These are phyloP conservation scores for Scolopax rusticola DNA, from an alignment of 2,797 vertebrate species.

Conservation along the genomic window DNA sequence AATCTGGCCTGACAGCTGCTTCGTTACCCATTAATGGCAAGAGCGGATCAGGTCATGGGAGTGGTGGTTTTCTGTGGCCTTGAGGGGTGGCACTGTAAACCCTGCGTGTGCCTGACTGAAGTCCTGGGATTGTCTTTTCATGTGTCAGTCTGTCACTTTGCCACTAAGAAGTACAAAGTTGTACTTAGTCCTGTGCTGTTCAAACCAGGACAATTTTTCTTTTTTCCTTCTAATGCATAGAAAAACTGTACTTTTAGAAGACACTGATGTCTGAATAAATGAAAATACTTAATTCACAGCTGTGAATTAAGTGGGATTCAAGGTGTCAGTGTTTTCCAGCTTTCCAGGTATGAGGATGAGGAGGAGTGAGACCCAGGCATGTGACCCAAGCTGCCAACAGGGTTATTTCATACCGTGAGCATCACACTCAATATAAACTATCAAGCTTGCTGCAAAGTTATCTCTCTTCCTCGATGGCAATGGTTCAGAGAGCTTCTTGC, in stretches of 20 bases:
- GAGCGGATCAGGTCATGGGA: not conserved
- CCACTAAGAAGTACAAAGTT: not conserved
- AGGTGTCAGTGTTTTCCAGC: too few relatives aligned
- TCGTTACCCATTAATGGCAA: rapidly evolving
- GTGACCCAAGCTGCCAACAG: not conserved
- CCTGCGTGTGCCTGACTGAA: rapidly evolving
- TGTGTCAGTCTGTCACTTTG: rapidly evolving
- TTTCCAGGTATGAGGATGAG: not conserved
- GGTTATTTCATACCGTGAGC: not conserved
- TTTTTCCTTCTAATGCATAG: not conserved
- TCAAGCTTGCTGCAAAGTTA: not conserved
- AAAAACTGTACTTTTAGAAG: not conserved
- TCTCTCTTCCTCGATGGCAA: not conserved
- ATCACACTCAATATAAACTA: not conserved
- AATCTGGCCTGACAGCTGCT: not conserved
- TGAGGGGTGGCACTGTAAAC: not conserved
- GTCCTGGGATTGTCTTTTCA: not conserved
- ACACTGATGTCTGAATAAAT: not conserved
- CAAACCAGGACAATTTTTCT: not conserved
- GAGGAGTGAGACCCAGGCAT: not conserved
- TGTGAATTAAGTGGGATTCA: not conserved
- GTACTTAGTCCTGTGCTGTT: not conserved
- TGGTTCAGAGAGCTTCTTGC: not conserved
- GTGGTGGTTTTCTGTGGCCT: not conserved
- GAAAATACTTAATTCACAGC: not conserved